A percentile compares a stretch with the other conserved stretches of the same genome.
These are phyloP conservation scores for Hirtodrosophila alboralis DNA, from an alignment of 2,888 invertebrate species.

Conservation along the genomic window DNA sequence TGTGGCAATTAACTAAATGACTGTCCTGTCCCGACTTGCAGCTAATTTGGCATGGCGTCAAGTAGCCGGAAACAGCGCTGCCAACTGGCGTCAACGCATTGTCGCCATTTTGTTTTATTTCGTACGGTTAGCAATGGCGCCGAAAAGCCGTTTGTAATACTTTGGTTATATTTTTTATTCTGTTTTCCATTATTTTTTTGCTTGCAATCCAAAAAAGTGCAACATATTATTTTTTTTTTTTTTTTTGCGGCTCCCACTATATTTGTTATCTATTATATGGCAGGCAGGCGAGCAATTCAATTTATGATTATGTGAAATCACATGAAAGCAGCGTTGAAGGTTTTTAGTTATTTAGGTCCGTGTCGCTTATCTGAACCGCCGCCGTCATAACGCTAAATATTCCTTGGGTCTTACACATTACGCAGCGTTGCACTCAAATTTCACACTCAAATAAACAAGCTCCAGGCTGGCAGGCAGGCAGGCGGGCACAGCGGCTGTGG, in stretches of 20 bases:
- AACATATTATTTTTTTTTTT: no score
- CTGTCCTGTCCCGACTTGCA: conserved; percentile 61
- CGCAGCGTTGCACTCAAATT: conserved; percentile 70
- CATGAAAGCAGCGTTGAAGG: conserved; percentile 1
- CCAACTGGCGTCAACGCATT: conserved; percentile 53
- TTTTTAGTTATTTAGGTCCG: conserved; percentile 51
- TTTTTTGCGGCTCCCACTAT: conserved; percentile 27
- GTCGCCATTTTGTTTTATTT: conserved; percentile 66
- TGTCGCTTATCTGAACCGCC: conserved; percentile 56
- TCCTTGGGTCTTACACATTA: conserved; percentile 50
- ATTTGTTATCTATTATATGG: conserved; percentile 15
- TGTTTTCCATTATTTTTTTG: conserved; percentile 1
- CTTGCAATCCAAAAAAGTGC: conserved; percentile 23
- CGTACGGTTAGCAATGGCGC: conserved; percentile 73
- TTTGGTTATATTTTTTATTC: conserved; percentile 53
- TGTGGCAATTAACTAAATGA: conserved; percentile 81
- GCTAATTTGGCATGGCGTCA: conserved; percentile 83
- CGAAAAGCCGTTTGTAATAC: conserved; percentile 73
- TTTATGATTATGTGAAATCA: conserved; percentile 57
- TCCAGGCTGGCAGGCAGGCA: conserved; percentile 46
- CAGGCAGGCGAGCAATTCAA: conserved; percentile 38
- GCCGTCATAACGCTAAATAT: conserved; percentile 65
- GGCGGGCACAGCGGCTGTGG: no score
- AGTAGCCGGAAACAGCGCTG: conserved; percentile 58
- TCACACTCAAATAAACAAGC: conserved; percentile 77